Conservation (phyloP, 2,888 invertebrate genomes). For the Pseudococcus viburni region DNA sequence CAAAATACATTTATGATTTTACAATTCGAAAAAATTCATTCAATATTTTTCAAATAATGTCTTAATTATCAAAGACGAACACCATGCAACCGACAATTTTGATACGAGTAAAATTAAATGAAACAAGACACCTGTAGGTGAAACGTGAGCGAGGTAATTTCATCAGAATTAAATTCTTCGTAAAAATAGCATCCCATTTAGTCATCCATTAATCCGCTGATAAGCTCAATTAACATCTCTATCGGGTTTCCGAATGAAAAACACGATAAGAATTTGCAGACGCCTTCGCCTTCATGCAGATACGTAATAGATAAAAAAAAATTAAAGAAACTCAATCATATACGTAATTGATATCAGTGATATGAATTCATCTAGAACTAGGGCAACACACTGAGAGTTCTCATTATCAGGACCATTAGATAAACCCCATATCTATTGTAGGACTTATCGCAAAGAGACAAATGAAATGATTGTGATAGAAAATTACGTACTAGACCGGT, state of each 20-base stretch:
- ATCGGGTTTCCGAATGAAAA: background rate
- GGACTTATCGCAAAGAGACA: background rate
- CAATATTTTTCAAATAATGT: too few relatives aligned
- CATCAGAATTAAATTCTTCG: background rate
- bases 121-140: background rate
- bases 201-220: slow-evolving; percentile 1
- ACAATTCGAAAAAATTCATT: too few relatives aligned
- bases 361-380: background rate
- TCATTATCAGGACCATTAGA: background rate
- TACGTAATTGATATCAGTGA: background rate
- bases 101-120: background rate
- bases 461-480: background rate
- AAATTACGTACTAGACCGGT: background rate
- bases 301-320: background rate
- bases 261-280: background rate
- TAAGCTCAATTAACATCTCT: background rate
- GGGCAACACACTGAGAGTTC: background rate
- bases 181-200: background rate
- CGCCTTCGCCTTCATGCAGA: background rate
- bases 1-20: background rate
- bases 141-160: background rate
- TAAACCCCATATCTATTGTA: background rate
- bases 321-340: background rate
- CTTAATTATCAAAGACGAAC: background rate
- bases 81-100: background rate